Evolutionary conservation across 2,113 vertebrate species (phyloP), one percentile per base, ranked within the genome.

Genomic region (Apteryx owenii): DNA sequence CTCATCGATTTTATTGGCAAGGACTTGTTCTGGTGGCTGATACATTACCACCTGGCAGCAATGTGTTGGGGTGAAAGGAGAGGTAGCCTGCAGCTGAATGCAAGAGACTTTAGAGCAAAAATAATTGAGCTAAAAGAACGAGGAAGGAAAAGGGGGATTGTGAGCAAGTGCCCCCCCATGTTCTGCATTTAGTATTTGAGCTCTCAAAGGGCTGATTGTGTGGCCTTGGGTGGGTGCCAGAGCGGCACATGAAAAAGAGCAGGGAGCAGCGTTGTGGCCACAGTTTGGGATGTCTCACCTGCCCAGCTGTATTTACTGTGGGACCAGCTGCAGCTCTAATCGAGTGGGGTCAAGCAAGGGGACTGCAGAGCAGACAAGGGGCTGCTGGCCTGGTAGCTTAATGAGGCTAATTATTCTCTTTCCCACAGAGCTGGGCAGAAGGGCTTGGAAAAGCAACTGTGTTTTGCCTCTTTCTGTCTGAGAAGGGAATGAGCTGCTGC

Each of bases 321-420:
- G 79, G 38, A 36, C 38, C 3, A 9, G 23, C 69, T 73, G 53
- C 77, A 79, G 81, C 29, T 61, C 81, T 15, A 29, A 65, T 26
- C 72, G 65, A 44, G 25, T 7, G 62, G 56, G 61, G 64, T 86
- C 65, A 91, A 66, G 50, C 7, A 51, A 89, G 71, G 54, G 54
- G 28, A 83, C 2, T 17, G 60, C 31, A 48, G 46, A 21, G 58
- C 89, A 94, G 50, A 90, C 80, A 92, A 38, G 19, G 33, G 75
- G 53, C 40, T 91, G 76, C 81, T 82, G 61, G 62, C 51, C 88
- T 51, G 9, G 3, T 28, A 87, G 69, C 60, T 82, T 93, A 85
- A 87, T 7, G 23, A 93, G 64, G 53, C 72, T 93, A 90, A 95
- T 97, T 91, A 94, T 92, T 91, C 65, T 26, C 46, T 70, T 94